Base-by-base conservation (phyloP, 2,888 invertebrate species). In the Melipona bicolor region DNA sequence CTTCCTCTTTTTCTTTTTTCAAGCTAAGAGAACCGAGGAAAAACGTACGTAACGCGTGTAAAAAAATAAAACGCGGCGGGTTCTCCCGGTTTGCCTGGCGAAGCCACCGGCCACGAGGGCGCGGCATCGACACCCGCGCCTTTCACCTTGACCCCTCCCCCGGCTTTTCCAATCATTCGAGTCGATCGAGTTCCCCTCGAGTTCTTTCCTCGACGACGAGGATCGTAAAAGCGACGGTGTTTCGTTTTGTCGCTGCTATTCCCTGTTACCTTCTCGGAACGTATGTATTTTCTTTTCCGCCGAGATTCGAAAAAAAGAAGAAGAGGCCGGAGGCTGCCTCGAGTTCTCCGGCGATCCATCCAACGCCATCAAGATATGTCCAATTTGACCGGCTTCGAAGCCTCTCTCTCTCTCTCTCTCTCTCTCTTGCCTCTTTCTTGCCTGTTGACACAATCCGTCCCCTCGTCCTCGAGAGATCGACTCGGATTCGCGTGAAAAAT, bases 331-430 rank as follows among this genome's bases (percentile, higher is more conserved):
- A 49, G 36, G 50, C 62, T 70, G 62, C 59, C 54, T 49, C 62
- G 74, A 81, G 32, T 54, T 71, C 61, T 54, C 21, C 69, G 43
- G 72, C 61, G 70, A 74, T 68, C 59, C 77, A 70, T 67, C 71
- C 71, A 85, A 79, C 79, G 85, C 67, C 77, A 43, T 59, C 75
- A 65, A 81, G 86, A 85, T 85, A 81, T 76, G 86, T 81, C 86
- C 80, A 73, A 80, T 68, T 61, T 56, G 9, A 2, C 56, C 84
- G 56, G 56, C 15, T 59, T n/a, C 15, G 81, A 74, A 80, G 69
- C 43, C 73, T 56, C 9, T 9, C 43, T 9, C 43, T 11, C 43
- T 43, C 43, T 43, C 43, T 11, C 43, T 43, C 9, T 43, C 43
- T 43, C 9, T 9, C 32, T 32, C 32, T 32, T 3, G 0, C 21